Conservation (phyloP, 2,797 vertebrate genomes). For the Octomys mimax region DNA sequence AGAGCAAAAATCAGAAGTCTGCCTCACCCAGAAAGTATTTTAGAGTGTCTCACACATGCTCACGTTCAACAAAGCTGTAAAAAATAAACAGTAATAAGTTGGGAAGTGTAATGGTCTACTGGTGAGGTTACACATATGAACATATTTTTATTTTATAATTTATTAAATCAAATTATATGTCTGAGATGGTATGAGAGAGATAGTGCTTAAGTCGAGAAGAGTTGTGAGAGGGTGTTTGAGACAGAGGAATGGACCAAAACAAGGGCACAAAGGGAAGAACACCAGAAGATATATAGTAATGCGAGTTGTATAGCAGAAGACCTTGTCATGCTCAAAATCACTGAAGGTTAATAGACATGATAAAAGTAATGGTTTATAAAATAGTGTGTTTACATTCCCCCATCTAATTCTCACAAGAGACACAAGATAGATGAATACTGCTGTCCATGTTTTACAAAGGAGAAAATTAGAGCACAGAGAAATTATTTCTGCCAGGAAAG, state of each 20-base stretch:
- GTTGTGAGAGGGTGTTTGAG: background rate
- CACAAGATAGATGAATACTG: background rate
- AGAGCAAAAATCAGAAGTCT: background rate
- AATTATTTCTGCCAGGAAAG: conserved; percentile 30
- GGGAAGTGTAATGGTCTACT: background rate
- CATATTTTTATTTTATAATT: background rate
- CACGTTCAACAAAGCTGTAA: background rate
- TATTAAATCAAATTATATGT: background rate
- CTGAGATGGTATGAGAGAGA: background rate
- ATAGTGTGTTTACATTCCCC: background rate
- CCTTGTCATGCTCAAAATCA: background rate
- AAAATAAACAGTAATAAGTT: background rate
- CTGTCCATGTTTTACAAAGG: background rate
- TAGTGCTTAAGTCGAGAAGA: background rate
- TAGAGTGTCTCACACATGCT: background rate
- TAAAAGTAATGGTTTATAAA: background rate
- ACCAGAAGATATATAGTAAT: background rate
- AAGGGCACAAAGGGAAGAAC: background rate
- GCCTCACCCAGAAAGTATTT: background rate
- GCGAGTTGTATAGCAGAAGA: background rate
- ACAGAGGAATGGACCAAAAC: background rate
- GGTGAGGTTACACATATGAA: background rate
- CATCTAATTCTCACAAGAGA: background rate
- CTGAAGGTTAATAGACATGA: background rate
- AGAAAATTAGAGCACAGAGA: background rate